A percentile compares a stretch with the other conserved stretches of the same genome.
Evolutionary conservation across 2,797 vertebrate species (phyloP).

Genomic region (Anomalospiza imberbis): DNA sequence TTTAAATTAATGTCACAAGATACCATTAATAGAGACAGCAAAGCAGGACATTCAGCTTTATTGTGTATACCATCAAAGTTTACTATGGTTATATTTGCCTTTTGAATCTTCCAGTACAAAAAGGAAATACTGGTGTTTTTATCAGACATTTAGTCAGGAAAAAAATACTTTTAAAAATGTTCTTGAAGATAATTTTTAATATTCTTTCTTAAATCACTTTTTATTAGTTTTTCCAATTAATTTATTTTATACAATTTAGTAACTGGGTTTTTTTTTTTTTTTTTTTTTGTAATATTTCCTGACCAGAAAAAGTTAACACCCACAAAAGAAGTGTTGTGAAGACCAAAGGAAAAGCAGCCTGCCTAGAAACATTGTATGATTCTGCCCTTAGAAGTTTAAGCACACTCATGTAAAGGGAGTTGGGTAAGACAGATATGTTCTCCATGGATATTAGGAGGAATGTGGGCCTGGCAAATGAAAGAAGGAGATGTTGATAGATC

Average conservation of each 20-base stretch:
- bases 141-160: background rate
- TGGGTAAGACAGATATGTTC: background rate
- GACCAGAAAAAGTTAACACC: background rate
- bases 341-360: background rate
- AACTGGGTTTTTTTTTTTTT: background rate
- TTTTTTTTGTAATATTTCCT: background rate
- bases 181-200: background rate
- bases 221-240: background rate
- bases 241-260: background rate
- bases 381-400: background rate
- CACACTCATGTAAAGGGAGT: background rate
- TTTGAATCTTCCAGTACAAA: background rate
- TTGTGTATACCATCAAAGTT: background rate
- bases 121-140: background rate
- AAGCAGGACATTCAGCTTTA: background rate
- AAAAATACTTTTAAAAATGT: background rate
- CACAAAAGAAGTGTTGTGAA: background rate
- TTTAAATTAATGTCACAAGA: background rate
- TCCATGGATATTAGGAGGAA: background rate
- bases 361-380: background rate
- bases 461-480: background rate
- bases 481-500: background rate
- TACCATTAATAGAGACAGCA: background rate
- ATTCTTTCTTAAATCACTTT: background rate
- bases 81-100: background rate